Evolutionary conservation across 2,888 invertebrate genomes (phyloP), one percentile per base, ranked within the genome.

Genomic region (Laothoe populi): DNA sequence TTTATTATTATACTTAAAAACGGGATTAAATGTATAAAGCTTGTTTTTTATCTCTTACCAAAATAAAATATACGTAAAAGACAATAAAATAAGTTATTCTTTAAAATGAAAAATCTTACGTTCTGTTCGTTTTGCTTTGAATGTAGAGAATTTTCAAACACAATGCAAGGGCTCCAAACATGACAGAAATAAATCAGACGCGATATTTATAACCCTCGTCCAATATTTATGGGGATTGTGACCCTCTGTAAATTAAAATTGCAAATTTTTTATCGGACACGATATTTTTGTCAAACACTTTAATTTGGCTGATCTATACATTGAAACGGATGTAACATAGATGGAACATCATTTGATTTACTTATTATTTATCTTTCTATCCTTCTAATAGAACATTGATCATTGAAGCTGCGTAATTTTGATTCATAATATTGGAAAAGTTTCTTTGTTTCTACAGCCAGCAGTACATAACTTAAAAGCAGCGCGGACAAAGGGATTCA

Each of bases 381-480:
- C 31, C 8, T 31, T 31, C 5, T 31, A 31, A 5, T 31, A 31
- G 2, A 31, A 5, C n/a, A 8, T 31, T 26, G 2, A 3, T 16
- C 16, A 4, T 31, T 49, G 19, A 53, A 11, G 0, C 10, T 11
- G 35, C 35, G 31, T 31, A 11, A 11, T 19, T 31, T 35, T 35
- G 1, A 5, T 19, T 35, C 19, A 2, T 35, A 0, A 31, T 35
- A 35, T 19, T 31, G 11, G n/a, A 26, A 26, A 31, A 10, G 8
- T 8, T 49, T 53, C 19, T 35, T 53, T 53, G 35, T 53, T 44
- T 53, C 49, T 8, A 38, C 38, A 8, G 10, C 38, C 11, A 38
- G 38, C 0, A 19, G 19, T 19, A 53, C 4, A 31, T 35, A 31
- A 21, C 31, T 21, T 35, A 10, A 19, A 19, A 19, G 19, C 2